Conservation (phyloP, 2,113 vertebrate species). For the Gadus chalcogrammus region DNA sequence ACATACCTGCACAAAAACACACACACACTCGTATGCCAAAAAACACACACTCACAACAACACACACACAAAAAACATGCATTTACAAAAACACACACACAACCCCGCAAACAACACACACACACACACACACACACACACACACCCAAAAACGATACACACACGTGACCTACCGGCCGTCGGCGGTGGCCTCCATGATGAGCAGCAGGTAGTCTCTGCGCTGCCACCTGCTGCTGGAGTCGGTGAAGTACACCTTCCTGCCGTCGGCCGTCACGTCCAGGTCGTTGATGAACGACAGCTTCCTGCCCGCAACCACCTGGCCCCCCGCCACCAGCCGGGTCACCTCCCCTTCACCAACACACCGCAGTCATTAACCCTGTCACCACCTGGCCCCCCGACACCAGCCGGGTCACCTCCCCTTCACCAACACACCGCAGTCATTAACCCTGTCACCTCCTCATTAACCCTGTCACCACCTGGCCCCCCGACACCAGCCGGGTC, state of each 20-base stretch:
- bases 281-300: slow-evolving; percentile 91
- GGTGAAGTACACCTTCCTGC: slow-evolving; percentile 93
- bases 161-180: slow-evolving; percentile 83
- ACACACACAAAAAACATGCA: too few relatives aligned
- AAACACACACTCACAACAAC: too few relatives aligned
- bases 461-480: slow-evolving; percentile 57
- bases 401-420: slow-evolving; percentile 78
- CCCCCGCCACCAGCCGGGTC: slow-evolving; percentile 74
- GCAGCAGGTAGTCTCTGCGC: slow-evolving; percentile 81
- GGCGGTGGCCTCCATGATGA: slow-evolving; percentile 91
- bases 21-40: too few relatives aligned
- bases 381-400: slow-evolving; percentile 71
- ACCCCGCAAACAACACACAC: too few relatives aligned
- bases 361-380: slow-evolving; percentile 3
- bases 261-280: slow-evolving; percentile 84
- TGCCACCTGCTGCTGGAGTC: slow-evolving; percentile 97
- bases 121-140: too few relatives aligned
- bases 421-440: slow-evolving; percentile 14
- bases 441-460: neutral
- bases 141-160: neutral
- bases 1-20: too few relatives aligned
- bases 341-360: slow-evolving; percentile 73
- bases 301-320: slow-evolving; percentile 79
- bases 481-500: slow-evolving; percentile 74
- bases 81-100: neutral